phyloP scores from a whole-genome alignment of 2,888 invertebrate species.

The Mycalesis mineus region DNA sequence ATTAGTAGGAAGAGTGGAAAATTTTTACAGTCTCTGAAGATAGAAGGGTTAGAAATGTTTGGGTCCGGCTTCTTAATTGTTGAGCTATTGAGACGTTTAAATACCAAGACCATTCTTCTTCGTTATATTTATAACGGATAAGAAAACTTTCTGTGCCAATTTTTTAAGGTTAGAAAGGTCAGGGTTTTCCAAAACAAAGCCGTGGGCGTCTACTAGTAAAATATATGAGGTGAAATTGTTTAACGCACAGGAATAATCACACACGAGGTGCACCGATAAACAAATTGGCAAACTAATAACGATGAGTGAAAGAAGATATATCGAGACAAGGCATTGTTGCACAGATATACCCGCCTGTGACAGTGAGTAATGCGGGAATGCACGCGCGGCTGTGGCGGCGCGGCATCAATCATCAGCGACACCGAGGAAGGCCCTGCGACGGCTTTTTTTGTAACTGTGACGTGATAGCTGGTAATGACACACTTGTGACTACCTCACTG shows the following conservation, averaged over 20 bases:
- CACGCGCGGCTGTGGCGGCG: conserved; percentile 11
- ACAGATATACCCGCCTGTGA: conserved; percentile 22
- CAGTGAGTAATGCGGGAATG: conserved; percentile 31
- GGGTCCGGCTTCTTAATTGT: no score
- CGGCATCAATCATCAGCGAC: conserved; percentile 26
- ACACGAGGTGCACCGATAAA: conserved; percentile 10
- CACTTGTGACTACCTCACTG: conserved; percentile 9
- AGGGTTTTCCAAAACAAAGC: background rate
- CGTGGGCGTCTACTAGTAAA: background rate
- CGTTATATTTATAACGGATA: no score
- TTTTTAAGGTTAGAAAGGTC: background rate
- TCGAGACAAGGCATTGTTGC: conserved; percentile 28
- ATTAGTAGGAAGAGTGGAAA: no score
- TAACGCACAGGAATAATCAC: background rate
- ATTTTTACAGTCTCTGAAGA: no score
- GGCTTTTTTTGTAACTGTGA: conserved; percentile 25
- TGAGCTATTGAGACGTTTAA: no score
- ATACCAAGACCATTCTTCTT: no score
- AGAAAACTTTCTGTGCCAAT: no score
- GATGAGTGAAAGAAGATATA: conserved; percentile 26
- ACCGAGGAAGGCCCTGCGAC: conserved; percentile 24
- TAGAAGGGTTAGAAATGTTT: no score
- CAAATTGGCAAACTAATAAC: conserved; percentile 27
- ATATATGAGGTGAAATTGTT: background rate
- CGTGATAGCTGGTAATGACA: conserved; percentile 29